Evolutionary conservation across 2,888 invertebrate genomes (phyloP), one percentile per base, ranked within the genome.

Genomic region (Lepeophtheirus nordmannii): DNA sequence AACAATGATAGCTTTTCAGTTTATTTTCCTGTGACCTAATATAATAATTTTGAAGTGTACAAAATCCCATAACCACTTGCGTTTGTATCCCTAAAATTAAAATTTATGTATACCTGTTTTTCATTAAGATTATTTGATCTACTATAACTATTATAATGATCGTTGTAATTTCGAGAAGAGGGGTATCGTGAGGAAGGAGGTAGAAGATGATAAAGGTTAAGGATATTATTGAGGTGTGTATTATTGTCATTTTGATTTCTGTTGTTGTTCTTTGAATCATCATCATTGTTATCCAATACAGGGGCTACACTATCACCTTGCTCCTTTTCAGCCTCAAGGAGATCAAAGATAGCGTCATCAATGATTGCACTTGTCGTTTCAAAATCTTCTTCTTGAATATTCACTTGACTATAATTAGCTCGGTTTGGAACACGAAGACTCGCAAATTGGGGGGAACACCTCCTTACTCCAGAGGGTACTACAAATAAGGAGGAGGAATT

Each of bases 261-360:
- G 53, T 46, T 60, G 57, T 23, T 22, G 57, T 22, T 57, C 57
- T 57, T 57, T 22, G n/a, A 57, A n/a, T 20, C 20, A 2, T 20
- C 20, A 2, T 20, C 60, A 60, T 60, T 30, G 30, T 37, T 23
- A 60, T 46, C 17, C 30, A 30, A 30, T 30, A 30, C 30, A 30
- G 30, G 30, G 7, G 30, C 30, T 30, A 30, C 7, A 30, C 7
- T 30, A n/a, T 22, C 56, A 9, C 30, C 63, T 12, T 41, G 30
- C 20, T 63, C 63, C 11, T 46, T 53, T 22, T 63, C 63, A 12
- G 63, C 63, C n/a, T 63, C 63, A 20, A 38, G 22, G 37, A 63
- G 56, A 53, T 63, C 63, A 41, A 63, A 63, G 12, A 41, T 53
- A 12, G 37, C 46, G 56, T 63, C 63, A n/a, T 63, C 63, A 22